phyloP scores from a whole-genome alignment of 2,888 invertebrate species.

The Drosophila yooni region DNA sequence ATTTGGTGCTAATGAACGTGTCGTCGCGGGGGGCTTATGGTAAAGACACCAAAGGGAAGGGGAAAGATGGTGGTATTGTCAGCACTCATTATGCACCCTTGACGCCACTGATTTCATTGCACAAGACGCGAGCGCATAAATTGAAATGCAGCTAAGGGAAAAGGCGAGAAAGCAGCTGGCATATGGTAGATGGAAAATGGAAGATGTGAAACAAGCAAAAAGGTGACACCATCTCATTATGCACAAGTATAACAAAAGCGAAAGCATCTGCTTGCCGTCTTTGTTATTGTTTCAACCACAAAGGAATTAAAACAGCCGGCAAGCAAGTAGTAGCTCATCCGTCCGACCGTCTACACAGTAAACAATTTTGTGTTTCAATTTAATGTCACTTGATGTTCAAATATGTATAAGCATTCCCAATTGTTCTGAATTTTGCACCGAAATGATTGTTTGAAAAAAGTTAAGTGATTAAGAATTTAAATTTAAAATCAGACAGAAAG shows the following conservation, averaged over 20 bases:
- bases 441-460: not conserved
- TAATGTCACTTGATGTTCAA: not conserved
- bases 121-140: conserved; percentile 71
- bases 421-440: not conserved
- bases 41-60: not conserved
- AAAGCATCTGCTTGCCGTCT: conserved; percentile 37
- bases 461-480: not conserved
- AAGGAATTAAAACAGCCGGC: conserved; percentile 76
- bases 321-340: conserved; percentile 58
- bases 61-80: conserved; percentile 9
- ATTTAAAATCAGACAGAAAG: not conserved
- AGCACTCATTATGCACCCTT: conserved; percentile 75
- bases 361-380: conserved; percentile 1
- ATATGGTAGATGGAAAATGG: conserved; percentile 11
- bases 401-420: not conserved
- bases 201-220: conserved; percentile 15
- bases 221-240: conserved; percentile 64
- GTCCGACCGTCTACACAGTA: not conserved
- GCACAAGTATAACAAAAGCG: conserved; percentile 67
- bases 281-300: conserved; percentile 73
- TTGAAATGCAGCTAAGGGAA: conserved; percentile 48
- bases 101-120: conserved; percentile 70
- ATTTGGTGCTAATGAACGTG: conserved; percentile 74
- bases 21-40: conserved; percentile 11
- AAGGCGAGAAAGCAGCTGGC: conserved; percentile 2